Evolutionary conservation across 2,113 vertebrate genomes (phyloP).

Genomic region (Butastur rufipennis): DNA sequence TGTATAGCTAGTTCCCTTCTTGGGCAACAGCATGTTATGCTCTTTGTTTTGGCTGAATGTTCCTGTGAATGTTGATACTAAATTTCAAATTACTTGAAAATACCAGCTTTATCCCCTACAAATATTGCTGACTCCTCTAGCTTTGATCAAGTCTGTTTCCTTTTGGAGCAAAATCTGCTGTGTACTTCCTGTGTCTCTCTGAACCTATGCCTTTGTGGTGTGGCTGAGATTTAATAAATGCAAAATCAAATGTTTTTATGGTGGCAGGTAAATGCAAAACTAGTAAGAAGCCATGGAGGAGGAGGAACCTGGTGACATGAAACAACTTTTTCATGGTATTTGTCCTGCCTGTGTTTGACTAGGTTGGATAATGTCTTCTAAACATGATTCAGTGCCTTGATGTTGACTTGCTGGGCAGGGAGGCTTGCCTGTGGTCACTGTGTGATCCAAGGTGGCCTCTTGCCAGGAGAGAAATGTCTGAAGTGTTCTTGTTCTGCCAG

Average conservation of each 20-base stretch:
- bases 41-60: background rate
- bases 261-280: background rate
- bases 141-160: background rate
- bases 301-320: background rate
- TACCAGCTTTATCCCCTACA: background rate
- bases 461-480: background rate
- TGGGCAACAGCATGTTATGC: background rate
- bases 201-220: accelerated
- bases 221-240: background rate
- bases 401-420: background rate
- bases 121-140: background rate
- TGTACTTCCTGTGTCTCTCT: background rate
- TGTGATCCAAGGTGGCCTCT: background rate
- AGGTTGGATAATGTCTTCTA: background rate
- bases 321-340: background rate
- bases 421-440: background rate
- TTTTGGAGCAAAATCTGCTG: background rate
- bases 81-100: background rate
- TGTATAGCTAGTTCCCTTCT: background rate
- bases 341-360: background rate
- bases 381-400: background rate
- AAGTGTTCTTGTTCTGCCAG: background rate
- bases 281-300: background rate
- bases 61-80: background rate
- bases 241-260: background rate